Evolutionary conservation across 2,113 vertebrate genomes (phyloP), one percentile per base, ranked within the genome.

Genomic region (Pedetes capensis): DNA sequence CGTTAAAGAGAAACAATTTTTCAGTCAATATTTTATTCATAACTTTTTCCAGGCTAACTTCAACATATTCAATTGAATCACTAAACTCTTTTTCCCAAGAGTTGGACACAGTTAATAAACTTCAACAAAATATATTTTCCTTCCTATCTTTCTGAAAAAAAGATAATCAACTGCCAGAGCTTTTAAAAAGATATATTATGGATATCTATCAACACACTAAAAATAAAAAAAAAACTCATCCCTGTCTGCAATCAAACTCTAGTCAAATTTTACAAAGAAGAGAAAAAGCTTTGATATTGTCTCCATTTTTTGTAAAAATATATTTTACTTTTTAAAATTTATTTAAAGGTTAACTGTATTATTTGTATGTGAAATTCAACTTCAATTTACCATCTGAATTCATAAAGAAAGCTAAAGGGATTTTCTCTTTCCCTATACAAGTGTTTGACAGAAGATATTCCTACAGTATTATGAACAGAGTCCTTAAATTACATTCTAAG

Each of bases 401-500:
- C 53, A 82, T 76, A 75, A 76, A 78, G 71, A 90, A n/a, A 63
- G 64, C 47, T 69, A 91, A 85, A 83, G 1, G 59, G n/a, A 79
- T 91, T 89, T 95, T 75, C 51, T 79, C 8, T 49, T 88, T 49
- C 42, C n/a, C 94, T 71, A 85, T 39, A 59, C 32, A 84, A 83
- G 13, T 61, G 13, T 93, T 76, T 95, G 63, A 39, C 83, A 96
- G 51, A 88, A 94, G n/a, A 94, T 96, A 92, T 59, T 68, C 68
- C n/a, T 89, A 75, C 61, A 82, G 57, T 91, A 89, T 75, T 78
- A 87, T 72, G 53, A 93, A 75, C 69, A 93, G 78, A 91, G 69
- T 85, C 53, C 66, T 94, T 96, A 97, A 96, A 95, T 95, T 93
- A 94, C 59, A 97, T 96, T 91, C 47, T 64, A 94, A 96, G 69